Conservation (phyloP, 2,888 invertebrate species). For the Drosophila subquinaria region DNA sequence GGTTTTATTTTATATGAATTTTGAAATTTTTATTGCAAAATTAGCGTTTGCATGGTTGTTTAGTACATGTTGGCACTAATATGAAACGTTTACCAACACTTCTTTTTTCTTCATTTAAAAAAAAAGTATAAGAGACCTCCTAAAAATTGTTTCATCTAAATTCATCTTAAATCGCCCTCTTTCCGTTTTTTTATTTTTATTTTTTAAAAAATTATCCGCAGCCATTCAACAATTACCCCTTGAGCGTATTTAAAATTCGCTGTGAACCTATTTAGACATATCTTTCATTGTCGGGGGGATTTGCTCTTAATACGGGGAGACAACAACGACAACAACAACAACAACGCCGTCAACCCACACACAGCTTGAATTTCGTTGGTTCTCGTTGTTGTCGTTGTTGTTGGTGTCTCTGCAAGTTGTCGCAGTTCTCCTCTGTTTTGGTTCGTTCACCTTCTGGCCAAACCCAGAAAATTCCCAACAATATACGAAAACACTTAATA, state of each 20-base stretch:
- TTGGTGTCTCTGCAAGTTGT: slow-evolving; percentile 12
- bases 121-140: no score
- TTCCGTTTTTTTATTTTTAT: no score
- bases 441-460: slow-evolving; percentile 72
- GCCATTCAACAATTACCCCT: no score
- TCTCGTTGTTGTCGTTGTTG: slow-evolving; percentile 10
- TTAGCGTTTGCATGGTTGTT: no score
- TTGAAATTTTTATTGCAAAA: no score
- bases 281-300: background rate
- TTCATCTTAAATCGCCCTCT: no score
- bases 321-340: background rate
- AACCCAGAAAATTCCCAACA: slow-evolving; percentile 31
- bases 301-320: slow-evolving; percentile 40
- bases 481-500: slow-evolving; percentile 20
- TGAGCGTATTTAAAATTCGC: background rate
- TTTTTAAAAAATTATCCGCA: no score
- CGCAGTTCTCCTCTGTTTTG: slow-evolving; percentile 27
- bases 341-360: slow-evolving; percentile 54
- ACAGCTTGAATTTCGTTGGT: slow-evolving; percentile 46
- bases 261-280: background rate
- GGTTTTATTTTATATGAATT: no score
- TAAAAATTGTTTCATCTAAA: no score
- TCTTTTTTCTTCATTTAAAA: no score
- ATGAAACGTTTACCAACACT: no score
- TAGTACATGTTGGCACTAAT: no score